phyloP scores from a whole-genome alignment of 2,888 invertebrate genomes.

The Hyposoter didymator region DNA sequence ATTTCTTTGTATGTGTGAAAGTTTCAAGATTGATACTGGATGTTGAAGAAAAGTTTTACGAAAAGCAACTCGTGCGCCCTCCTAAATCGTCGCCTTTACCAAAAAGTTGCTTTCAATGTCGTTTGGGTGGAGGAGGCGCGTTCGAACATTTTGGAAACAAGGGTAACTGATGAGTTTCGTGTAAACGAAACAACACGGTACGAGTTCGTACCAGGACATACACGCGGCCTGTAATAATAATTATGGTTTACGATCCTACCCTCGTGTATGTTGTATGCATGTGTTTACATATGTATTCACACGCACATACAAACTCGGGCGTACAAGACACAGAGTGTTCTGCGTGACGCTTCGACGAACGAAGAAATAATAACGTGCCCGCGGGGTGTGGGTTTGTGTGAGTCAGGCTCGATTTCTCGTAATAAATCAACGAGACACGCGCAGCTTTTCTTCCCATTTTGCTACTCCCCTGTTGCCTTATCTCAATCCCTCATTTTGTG shows the following conservation, averaged over 20 bases:
- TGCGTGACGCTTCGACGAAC: constrained; percentile 69
- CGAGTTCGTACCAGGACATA: constrained; percentile 67
- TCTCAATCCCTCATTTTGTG: constrained; percentile 23
- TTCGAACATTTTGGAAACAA: constrained; percentile 25
- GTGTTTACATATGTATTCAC: constrained; percentile 10
- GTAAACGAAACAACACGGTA: constrained; percentile 63
- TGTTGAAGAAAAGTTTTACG: constrained; percentile 34
- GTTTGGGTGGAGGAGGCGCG: constrained; percentile 25
- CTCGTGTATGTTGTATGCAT: constrained; percentile 53
- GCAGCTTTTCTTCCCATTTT: constrained; percentile 51
- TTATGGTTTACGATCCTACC: constrained; percentile 68
- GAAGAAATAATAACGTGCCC: constrained; percentile 69
- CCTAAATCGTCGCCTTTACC: constrained; percentile 13
- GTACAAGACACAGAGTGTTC: constrained; percentile 7
- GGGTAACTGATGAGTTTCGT: constrained; percentile 30
- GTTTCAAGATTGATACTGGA: constrained; percentile 47
- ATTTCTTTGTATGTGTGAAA: constrained; percentile 36
- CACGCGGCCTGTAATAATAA: constrained; percentile 69
- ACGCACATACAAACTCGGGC: background rate
- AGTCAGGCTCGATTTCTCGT: constrained; percentile 69
- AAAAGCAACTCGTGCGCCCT: background rate
- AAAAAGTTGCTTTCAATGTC: constrained; percentile 37
- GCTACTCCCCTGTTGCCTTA: constrained; percentile 37
- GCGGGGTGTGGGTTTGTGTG: constrained; percentile 45
- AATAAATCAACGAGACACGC: constrained; percentile 70